Evolutionary conservation across 2,113 vertebrate genomes (phyloP), one percentile per base, ranked within the genome.

Genomic region (Coregonus clupeaformis): DNA sequence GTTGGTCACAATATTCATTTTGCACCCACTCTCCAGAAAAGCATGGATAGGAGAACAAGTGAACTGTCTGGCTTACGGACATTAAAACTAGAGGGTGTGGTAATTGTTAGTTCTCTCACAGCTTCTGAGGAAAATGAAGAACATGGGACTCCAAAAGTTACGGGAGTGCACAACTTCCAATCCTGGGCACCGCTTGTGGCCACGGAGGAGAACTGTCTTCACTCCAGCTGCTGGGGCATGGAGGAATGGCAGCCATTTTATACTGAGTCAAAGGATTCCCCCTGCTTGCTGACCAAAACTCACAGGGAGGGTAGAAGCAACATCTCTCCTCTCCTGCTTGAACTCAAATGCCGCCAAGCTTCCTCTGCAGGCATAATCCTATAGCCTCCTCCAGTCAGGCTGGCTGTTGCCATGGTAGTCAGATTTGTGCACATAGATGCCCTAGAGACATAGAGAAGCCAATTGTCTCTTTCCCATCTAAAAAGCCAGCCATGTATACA

Each of bases 401-500:
- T 67, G 27, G 6, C 16, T 36, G 29, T 67, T 67, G 65, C 29
- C 30, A 67, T 67, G 59, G 29, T 29, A 67, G 30, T 67, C 25
- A 42, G 20, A 62, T 71, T 36, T 60, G 18, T 55, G 12, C 4
- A 16, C 11, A 13, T 59, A 25, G 49, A 45, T 47, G 14, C 68
- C 18, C 9, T 36, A 72, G 42, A 59, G 57, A 49, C 70, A 14
- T 14, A 14, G 77, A 76, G 55, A 42, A 9, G 18, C 60, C 3
- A 72, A 25, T 72, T 64, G 27, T 57, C 75, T 70, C 27, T 81
- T 86, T 67, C 18, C 65, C 29, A 67, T 78, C 14, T 76, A 77
- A 42, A 75, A 66, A 79, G 68, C 7, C 79, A 74, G 78, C 82
- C 79, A 78, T 74, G 71, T 85, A 86, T 85, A 89, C 80, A 86